These are phyloP conservation scores for Xyliphius kryptos DNA, from an alignment of 2,113 vertebrate genomes.

Conservation along the genomic window DNA sequence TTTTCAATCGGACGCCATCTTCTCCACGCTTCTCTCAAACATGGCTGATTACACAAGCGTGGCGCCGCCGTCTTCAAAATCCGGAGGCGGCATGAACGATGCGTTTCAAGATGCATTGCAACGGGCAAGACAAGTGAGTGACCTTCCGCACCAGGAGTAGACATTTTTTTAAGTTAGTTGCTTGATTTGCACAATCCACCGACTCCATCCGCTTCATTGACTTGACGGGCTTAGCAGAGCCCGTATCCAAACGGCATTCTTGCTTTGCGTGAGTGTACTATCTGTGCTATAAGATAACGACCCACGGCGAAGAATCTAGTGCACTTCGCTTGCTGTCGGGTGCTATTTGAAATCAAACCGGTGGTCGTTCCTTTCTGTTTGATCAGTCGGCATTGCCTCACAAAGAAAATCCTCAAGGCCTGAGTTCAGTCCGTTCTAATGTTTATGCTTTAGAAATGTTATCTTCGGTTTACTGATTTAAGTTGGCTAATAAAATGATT, in stretches of 20 bases:
- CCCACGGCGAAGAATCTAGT: neutral
- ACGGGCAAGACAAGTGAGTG: constrained; percentile 84
- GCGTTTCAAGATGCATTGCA: constrained; percentile 96
- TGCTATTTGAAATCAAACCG: neutral
- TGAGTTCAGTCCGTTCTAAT: neutral
- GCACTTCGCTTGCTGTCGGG: neutral
- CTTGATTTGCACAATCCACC: too few relatives aligned
- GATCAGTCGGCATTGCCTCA: neutral
- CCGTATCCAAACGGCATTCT: too few relatives aligned
- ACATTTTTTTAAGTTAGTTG: neutral
- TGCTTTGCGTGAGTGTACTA: neutral
- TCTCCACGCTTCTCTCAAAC: constrained; percentile 61
- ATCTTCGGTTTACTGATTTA: too few relatives aligned
- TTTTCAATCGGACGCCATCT: constrained; percentile 71
- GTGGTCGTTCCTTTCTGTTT: neutral
- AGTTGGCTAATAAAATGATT: too few relatives aligned
- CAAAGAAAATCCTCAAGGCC: neutral
- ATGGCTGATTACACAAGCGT: constrained; percentile 96
- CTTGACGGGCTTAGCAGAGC: too few relatives aligned
- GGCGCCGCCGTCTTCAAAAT: constrained; percentile 82
- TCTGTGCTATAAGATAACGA: neutral
- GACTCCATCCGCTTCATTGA: too few relatives aligned
- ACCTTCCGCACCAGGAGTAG: too few relatives aligned
- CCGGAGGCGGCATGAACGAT: constrained; percentile 85
- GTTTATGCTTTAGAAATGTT: too few relatives aligned